Conservation (phyloP, 2,888 invertebrate species). For the Drosophila glabriapex region DNA sequence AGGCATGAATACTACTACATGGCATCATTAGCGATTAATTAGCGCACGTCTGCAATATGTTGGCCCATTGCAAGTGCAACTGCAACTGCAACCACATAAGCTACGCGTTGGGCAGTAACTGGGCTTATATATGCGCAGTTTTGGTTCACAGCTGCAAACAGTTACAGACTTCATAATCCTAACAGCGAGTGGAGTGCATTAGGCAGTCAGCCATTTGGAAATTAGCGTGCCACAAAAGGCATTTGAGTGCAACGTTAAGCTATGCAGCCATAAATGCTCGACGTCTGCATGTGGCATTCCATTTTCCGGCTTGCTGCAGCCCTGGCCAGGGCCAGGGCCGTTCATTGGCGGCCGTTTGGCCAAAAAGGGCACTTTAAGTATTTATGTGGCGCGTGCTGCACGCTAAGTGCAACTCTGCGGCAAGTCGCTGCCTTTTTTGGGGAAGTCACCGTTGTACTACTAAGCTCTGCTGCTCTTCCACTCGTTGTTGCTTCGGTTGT, state of each 20-base stretch:
- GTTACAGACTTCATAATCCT: conserved; percentile 57
- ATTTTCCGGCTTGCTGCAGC: conserved; percentile 6
- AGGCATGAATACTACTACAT: conserved; percentile 65
- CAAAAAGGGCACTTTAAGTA: conserved; percentile 61
- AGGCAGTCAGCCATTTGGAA: conserved; percentile 56
- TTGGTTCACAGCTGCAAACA: conserved; percentile 5
- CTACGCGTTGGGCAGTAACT: not conserved
- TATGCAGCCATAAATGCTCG: conserved; percentile 51
- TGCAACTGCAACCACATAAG: not conserved
- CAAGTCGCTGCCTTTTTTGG: conserved; percentile 25
- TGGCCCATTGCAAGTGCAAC: conserved; percentile 9
- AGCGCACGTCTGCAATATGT: conserved; percentile 47
- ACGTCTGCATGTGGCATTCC: conserved; percentile 12
- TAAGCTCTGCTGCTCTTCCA: conserved; percentile 11
- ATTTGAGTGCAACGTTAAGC: conserved; percentile 60
- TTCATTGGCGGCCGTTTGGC: conserved; percentile 37
- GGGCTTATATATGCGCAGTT: conserved; percentile 12
- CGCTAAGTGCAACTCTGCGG: conserved; percentile 64
- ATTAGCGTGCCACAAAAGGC: conserved; percentile 72
- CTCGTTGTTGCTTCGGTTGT: conserved; percentile 4
- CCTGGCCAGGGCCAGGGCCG: conserved; percentile 22
- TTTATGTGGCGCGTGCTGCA: conserved; percentile 64
- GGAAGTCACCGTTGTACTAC: conserved; percentile 26
- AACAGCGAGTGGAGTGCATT: conserved; percentile 40
- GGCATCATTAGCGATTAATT: conserved; percentile 76